Percentiles rank a stretch among this genome's conserved stretches.
These are phyloP conservation scores for Psephotus haematonotus DNA, from an alignment of 2,113 vertebrate species.

Conservation along the genomic window DNA sequence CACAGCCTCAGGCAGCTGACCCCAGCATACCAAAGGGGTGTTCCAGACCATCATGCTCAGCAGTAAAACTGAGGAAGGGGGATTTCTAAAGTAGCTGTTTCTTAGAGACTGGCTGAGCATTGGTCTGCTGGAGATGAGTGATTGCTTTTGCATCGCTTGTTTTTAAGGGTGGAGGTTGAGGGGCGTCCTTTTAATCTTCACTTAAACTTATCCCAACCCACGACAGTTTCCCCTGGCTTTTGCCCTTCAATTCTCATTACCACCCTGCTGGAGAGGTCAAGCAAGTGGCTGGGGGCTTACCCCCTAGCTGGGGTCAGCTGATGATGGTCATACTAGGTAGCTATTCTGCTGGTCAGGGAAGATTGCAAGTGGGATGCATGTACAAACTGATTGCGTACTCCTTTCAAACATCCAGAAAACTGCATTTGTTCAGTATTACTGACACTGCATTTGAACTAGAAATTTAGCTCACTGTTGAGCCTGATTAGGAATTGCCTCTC, in stretches of 20 bases:
- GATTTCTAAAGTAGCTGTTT: background rate
- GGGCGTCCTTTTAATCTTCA: background rate
- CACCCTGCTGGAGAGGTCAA: accelerated
- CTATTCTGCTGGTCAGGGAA: background rate
- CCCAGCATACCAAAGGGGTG: background rate
- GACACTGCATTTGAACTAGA: background rate
- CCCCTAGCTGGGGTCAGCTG: background rate
- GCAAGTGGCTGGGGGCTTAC: background rate
- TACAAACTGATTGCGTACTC: background rate
- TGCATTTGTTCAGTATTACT: background rate
- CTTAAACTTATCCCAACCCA: background rate
- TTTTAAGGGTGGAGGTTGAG: background rate
- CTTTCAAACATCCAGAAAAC: background rate
- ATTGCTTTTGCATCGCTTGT: background rate
- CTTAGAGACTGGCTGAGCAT: background rate
- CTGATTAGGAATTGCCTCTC: background rate
- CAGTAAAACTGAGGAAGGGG: background rate
- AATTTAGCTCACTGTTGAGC: background rate
- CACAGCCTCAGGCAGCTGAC: background rate
- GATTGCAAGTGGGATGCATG: background rate
- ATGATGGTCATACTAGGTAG: background rate
- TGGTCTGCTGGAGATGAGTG: background rate
- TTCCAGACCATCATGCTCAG: background rate
- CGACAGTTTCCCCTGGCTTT: background rate
- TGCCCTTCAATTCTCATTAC: background rate